These are phyloP conservation scores for Hestina assimilis DNA, from an alignment of 1,140 invertebrate species.

Conservation along the genomic window DNA sequence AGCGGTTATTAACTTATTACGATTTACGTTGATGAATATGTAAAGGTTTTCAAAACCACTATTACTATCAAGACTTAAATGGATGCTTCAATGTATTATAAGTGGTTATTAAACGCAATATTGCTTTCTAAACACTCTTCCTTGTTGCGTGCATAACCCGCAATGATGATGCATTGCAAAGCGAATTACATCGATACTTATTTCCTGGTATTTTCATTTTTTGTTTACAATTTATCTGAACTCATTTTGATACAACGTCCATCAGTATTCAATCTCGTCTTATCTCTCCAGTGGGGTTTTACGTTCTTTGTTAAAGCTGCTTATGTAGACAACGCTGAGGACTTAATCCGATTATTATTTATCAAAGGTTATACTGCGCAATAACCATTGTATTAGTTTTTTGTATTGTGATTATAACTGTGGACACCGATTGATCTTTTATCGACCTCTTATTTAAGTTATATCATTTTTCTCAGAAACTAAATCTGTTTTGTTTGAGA, in stretches of 20 bases:
- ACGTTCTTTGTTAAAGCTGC: background rate
- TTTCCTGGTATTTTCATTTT: conserved; percentile 19
- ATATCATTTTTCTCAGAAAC: too few relatives aligned
- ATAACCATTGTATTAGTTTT: background rate
- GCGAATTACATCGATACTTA: conserved; percentile 16
- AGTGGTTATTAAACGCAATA: conserved; percentile 14
- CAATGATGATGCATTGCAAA: conserved; percentile 26
- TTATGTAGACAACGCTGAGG: background rate
- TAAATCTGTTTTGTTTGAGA: too few relatives aligned
- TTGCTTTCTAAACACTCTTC: conserved; percentile 34
- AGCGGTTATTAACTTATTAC: too few relatives aligned
- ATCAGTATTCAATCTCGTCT: conserved; percentile 9
- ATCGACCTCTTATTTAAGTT: too few relatives aligned
- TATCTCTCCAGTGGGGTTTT: conserved; percentile 4
- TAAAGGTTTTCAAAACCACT: background rate
- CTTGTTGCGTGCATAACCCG: conserved; percentile 27
- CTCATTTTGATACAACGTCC: conserved; percentile 14
- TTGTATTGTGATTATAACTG: background rate
- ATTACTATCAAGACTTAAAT: background rate
- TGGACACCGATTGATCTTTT: too few relatives aligned
- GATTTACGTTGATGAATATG: background rate
- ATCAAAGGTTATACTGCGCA: background rate
- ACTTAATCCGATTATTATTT: conserved; percentile 4
- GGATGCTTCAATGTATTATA: conserved; percentile 1
- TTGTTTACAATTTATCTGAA: conserved; percentile 3